These are phyloP conservation scores for Atopsyche davidsoni DNA, from an alignment of 1,140 invertebrate species.

Conservation along the genomic window DNA sequence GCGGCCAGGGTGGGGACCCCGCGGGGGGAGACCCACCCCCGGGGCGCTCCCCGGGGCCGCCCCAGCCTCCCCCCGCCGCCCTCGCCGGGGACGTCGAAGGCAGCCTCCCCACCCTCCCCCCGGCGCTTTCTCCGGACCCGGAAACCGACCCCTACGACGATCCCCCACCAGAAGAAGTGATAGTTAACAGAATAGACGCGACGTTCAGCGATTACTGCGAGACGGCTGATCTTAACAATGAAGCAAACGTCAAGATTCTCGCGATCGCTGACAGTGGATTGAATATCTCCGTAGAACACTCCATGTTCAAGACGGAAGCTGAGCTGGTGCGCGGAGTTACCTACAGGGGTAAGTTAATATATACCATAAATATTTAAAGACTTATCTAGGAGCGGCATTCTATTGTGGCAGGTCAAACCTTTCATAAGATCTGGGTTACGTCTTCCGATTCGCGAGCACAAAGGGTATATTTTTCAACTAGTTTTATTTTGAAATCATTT, in stretches of 20 bases:
- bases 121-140: neutral
- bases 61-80: neutral
- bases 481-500: no score
- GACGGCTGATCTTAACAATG: conserved; percentile 11
- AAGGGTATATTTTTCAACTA: no score
- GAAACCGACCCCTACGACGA: conserved; percentile 1
- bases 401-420: no score
- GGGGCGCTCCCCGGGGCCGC: conserved; percentile 24
- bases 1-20: no score
- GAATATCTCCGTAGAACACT: conserved; percentile 24
- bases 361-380: no score
- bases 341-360: conserved; percentile 22
- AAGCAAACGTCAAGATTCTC: conserved; percentile 3
- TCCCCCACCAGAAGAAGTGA: conserved; percentile 1
- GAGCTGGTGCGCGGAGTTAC: conserved; percentile 24
- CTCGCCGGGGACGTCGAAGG: neutral
- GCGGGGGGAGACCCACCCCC: conserved; percentile 23
- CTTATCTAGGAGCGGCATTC: no score
- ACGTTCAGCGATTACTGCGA: conserved; percentile 4
- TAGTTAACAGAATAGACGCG: conserved; percentile 1
- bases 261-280: conserved; percentile 11
- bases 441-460: no score
- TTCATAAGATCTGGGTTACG: no score
- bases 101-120: neutral
- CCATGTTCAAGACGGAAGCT: conserved; percentile 19